These are phyloP conservation scores for Monarcha castaneiventris DNA, from an alignment of 2,113 vertebrate genomes.

Conservation along the genomic window DNA sequence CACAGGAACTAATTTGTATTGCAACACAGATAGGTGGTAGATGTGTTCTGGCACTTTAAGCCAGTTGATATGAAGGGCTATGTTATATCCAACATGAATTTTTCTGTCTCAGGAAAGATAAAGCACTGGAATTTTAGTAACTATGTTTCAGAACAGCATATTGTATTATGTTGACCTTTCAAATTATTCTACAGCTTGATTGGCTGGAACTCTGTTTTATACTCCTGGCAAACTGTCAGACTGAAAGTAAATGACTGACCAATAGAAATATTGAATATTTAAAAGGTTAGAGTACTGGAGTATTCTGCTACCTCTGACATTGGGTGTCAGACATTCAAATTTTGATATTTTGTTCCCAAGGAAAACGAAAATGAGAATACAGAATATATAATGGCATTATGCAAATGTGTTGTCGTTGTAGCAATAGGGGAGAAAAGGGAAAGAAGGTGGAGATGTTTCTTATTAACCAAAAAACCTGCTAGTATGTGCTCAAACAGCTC, in stretches of 20 bases:
- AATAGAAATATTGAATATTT: not conserved
- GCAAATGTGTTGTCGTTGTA: not conserved
- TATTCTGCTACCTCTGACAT: not conserved
- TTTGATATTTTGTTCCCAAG: not conserved
- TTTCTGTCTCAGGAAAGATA: not conserved
- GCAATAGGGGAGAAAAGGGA: not conserved
- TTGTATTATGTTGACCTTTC: slow-evolving; percentile 30
- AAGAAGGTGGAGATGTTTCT: not conserved
- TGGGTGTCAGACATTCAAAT: not conserved
- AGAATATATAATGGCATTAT: not conserved
- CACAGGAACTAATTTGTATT: not conserved
- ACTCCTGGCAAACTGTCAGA: not conserved
- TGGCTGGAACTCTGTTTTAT: not conserved
- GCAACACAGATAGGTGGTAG: not conserved
- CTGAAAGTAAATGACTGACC: not conserved
- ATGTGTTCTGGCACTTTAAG: not conserved
- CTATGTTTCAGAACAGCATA: not conserved
- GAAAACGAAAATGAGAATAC: not conserved
- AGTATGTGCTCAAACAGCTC: not conserved
- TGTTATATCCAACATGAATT: not conserved
- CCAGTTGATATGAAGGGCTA: not conserved
- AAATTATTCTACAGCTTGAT: not conserved
- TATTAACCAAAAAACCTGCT: not conserved
- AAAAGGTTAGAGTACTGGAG: slow-evolving; percentile 19
- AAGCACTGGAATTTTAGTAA: not conserved